Conservation (phyloP, 2,888 invertebrate species). For the Dryococelus australis region DNA sequence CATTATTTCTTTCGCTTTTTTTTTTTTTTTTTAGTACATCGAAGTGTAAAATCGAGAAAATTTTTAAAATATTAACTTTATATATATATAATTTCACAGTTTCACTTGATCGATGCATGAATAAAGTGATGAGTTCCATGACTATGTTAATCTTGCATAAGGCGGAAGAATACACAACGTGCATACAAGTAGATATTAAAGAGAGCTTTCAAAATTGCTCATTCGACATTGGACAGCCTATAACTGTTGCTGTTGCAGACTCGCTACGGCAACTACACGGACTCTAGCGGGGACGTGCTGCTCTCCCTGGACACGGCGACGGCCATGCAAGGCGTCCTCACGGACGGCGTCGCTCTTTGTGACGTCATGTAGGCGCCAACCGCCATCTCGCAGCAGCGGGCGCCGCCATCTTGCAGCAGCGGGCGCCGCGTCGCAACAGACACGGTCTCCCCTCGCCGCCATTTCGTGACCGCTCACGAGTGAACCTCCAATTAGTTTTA, state of each 20-base stretch:
- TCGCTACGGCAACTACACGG: constrained; percentile 40
- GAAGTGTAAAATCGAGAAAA: too few species aligned
- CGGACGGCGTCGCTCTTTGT: constrained; percentile 53
- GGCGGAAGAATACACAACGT: too few species aligned
- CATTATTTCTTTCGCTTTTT: too few species aligned
- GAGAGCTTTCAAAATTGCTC: too few species aligned
- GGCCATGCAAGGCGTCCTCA: constrained; percentile 53
- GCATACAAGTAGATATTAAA: too few species aligned
- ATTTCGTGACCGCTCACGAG: background rate
- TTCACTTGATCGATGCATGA: too few species aligned
- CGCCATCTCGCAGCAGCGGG: background rate
- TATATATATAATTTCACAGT: too few species aligned
- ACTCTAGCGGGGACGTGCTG: constrained; percentile 46
- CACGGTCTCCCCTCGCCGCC: background rate
- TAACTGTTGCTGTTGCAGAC: constrained; percentile 25
- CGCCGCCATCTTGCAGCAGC: background rate
- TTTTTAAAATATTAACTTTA: too few species aligned
- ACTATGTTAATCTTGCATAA: too few species aligned
- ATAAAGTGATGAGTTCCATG: too few species aligned
- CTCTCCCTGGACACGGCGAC: constrained; percentile 52
- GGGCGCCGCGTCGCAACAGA: background rate
- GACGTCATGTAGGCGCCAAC: constrained; percentile 47
- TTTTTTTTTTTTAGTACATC: too few species aligned
- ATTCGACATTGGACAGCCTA: too few species aligned
- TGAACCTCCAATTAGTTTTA: background rate